Percentiles rank a stretch among this genome's conserved stretches.
Conservation (phyloP, 2,797 vertebrate species). For the Onychomys arenicola region DNA sequence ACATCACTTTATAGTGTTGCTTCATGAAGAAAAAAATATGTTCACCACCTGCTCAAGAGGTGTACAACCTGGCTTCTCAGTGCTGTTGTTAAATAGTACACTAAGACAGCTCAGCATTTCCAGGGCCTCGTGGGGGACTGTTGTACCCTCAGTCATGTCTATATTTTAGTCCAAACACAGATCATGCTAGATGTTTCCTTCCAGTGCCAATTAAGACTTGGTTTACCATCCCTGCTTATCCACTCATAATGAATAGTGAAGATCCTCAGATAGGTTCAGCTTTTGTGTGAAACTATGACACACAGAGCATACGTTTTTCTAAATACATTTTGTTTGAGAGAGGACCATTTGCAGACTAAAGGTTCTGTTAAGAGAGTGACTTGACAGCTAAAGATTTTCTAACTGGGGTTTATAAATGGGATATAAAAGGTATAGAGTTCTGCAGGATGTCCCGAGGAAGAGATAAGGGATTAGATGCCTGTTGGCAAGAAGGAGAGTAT, state of each 20-base stretch:
- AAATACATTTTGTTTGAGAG: not conserved
- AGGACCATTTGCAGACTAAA: not conserved
- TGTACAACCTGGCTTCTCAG: not conserved
- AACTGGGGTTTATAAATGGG: not conserved
- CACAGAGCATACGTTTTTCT: not conserved
- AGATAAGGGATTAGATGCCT: not conserved
- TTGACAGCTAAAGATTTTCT: not conserved
- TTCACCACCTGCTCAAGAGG: not conserved
- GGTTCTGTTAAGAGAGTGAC: not conserved
- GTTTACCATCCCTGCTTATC: not conserved
- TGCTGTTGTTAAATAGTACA: not conserved
- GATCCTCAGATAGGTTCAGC: not conserved
- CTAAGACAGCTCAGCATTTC: not conserved
- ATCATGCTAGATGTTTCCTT: not conserved
- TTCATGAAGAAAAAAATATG: slow-evolving; percentile 41
- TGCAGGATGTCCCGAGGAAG: not conserved
- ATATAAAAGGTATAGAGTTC: not conserved
- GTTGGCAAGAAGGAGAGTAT: not conserved
- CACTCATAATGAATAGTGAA: not conserved
- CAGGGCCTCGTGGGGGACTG: not conserved
- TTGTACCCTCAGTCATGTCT: not conserved
- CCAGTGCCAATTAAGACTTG: not conserved
- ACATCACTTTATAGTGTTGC: not conserved
- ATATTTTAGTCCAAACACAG: not conserved
- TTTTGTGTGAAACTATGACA: not conserved